Conservation (phyloP, 2,113 vertebrate species). For the Cebidichthys violaceus region DNA sequence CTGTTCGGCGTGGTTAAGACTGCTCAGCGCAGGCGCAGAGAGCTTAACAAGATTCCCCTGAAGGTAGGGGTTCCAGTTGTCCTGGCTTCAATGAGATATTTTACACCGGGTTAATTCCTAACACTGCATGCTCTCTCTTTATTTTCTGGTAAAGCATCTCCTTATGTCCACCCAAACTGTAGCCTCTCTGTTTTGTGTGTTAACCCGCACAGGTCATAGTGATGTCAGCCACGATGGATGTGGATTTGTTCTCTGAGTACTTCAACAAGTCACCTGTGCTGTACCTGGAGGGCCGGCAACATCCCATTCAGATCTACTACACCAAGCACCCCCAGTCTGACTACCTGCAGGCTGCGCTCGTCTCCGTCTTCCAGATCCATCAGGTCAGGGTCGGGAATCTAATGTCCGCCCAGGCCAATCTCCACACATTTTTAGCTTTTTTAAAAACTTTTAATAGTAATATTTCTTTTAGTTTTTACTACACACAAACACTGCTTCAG, state of each 20-base stretch:
- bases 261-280: conserved; percentile 94
- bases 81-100: not conserved
- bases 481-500: not conserved
- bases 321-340: conserved; percentile 94
- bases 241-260: conserved; percentile 96
- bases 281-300: conserved; percentile 94
- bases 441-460: not conserved
- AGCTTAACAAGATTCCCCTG: conserved; percentile 87
- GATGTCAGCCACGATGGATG: conserved; percentile 99
- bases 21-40: conserved; percentile 88
- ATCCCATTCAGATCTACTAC: conserved; percentile 95
- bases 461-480: not conserved
- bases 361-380: conserved; percentile 96
- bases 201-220: conserved; percentile 86
- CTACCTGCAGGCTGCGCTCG: conserved; percentile 95
- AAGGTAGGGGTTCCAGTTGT: conserved; percentile 80
- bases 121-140: not conserved
- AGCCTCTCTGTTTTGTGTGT: not conserved
- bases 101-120: not conserved
- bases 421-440: not conserved
- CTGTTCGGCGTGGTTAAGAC: conserved; percentile 95
- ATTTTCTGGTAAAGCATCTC: not conserved
- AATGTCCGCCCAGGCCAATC: not conserved
- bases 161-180: not conserved
- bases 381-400: conserved; percentile 80